phyloP scores from a whole-genome alignment of 2,888 invertebrate genomes.

The Lapara coniferarum region DNA sequence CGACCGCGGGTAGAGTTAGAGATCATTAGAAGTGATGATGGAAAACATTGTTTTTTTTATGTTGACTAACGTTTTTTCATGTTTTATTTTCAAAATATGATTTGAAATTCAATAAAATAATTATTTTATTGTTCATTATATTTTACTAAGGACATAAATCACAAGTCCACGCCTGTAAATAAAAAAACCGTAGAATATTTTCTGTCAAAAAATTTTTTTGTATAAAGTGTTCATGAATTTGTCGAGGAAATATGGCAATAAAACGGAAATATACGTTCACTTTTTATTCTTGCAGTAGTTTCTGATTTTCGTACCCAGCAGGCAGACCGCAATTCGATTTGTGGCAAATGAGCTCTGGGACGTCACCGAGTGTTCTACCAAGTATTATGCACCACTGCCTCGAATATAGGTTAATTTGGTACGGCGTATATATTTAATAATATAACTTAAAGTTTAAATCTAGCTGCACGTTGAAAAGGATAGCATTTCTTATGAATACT shows the following conservation, averaged over 20 bases:
- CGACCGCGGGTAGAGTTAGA: slow-evolving; percentile 60
- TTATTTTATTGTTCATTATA: too few species aligned
- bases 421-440: too few species aligned
- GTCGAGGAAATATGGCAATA: background rate
- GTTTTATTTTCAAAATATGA: too few species aligned
- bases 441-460: too few species aligned
- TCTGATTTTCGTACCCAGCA: slow-evolving; percentile 17
- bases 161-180: too few species aligned
- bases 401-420: slow-evolving; percentile 19
- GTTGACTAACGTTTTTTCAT: background rate
- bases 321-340: slow-evolving; percentile 19
- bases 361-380: slow-evolving; percentile 12
- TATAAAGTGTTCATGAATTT: background rate
- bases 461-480: too few species aligned
- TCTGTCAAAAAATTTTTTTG: too few species aligned
- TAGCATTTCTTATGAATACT: too few species aligned
- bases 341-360: slow-evolving; percentile 20
- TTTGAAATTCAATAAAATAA: too few species aligned
- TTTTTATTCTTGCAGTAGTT: slow-evolving; percentile 4
- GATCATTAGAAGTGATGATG: slow-evolving; percentile 43
- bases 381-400: slow-evolving; percentile 21
- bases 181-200: too few species aligned
- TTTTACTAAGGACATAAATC: too few species aligned
- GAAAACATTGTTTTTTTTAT: background rate
- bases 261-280: slow-evolving; percentile 5